A percentile compares a stretch with the other conserved stretches of the same genome.
These are phyloP conservation scores for Diuraphis noxia DNA, from an alignment of 1,140 invertebrate species.

Conservation along the genomic window DNA sequence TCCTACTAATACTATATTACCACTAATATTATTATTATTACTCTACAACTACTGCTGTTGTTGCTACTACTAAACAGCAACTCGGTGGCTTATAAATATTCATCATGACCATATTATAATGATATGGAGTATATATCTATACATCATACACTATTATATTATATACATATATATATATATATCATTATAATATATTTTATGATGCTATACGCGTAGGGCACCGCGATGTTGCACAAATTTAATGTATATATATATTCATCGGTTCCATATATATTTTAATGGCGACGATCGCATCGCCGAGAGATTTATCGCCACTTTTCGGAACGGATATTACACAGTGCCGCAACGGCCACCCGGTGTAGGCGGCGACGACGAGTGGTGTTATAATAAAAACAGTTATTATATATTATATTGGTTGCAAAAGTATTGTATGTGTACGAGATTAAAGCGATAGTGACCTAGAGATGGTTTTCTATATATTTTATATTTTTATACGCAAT, in stretches of 20 bases:
- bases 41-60: not conserved
- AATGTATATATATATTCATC: not conserved
- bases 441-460: not conserved
- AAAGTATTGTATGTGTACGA: not conserved
- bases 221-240: not conserved
- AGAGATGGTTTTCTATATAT: not conserved
- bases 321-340: not conserved
- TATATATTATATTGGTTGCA: not conserved
- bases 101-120: not conserved
- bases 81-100: slow-evolving; percentile 36
- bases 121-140: not conserved
- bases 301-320: slow-evolving; percentile 5
- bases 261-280: not conserved
- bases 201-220: not conserved
- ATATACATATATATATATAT: not conserved
- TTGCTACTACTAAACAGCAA: not conserved
- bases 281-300: not conserved
- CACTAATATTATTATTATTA: not conserved
- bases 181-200: not conserved
- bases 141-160: too few relatives aligned
- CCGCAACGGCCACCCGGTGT: not conserved
- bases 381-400: not conserved
- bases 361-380: not conserved
- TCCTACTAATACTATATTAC: not conserved
- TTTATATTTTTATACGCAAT: not conserved